These are phyloP conservation scores for Lathamus discolor DNA, from an alignment of 2,113 vertebrate genomes.

Conservation along the genomic window DNA sequence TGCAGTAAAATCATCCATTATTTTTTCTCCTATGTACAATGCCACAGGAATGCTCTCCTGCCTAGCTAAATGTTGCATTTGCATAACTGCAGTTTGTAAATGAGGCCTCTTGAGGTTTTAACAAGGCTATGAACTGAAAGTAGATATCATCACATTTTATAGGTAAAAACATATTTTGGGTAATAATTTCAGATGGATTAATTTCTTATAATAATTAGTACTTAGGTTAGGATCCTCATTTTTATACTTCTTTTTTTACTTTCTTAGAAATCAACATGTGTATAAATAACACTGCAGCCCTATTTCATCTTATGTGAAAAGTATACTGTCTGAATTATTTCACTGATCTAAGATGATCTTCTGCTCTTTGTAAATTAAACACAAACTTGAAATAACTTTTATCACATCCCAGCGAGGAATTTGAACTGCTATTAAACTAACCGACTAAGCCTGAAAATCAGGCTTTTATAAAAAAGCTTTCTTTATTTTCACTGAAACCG, in stretches of 20 bases:
- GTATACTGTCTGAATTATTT: background rate
- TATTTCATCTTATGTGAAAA: background rate
- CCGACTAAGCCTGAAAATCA: background rate
- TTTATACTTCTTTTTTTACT: background rate
- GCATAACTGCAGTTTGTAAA: conserved; percentile 26
- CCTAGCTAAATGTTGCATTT: background rate
- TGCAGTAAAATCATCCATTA: background rate
- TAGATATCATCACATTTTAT: background rate
- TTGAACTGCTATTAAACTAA: background rate
- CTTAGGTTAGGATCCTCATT: conserved; percentile 2
- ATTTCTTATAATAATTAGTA: background rate
- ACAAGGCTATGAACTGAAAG: background rate
- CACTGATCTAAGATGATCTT: background rate
- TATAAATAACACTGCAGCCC: background rate
- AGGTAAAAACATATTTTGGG: background rate
- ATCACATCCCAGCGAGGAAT: background rate
- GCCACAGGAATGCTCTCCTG: conserved; percentile 4
- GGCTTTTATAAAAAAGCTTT: background rate
- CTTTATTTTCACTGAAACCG: background rate
- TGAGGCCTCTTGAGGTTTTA: background rate
- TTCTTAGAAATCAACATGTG: background rate
- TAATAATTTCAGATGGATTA: conserved; percentile 5
- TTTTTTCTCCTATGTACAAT: background rate
- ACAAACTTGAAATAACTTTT: background rate
- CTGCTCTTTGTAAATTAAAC: conserved; percentile 34